Evolutionary conservation across 1,140 invertebrate genomes (phyloP).

Genomic region (Drosophila tristis): DNA sequence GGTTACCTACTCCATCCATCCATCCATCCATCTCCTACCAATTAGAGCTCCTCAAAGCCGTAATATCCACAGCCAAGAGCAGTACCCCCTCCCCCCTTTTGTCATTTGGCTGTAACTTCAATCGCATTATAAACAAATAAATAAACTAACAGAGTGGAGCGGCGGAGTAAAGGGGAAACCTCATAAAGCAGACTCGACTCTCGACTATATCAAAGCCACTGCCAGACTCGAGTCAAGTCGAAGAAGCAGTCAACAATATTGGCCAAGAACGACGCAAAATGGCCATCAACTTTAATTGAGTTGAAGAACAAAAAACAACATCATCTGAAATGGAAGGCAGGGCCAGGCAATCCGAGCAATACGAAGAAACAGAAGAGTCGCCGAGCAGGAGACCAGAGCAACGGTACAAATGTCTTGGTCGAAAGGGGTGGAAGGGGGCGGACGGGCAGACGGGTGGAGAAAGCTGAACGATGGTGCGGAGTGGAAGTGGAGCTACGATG

Average conservation of each 20-base stretch:
- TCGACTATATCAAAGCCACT: slow-evolving; percentile 65
- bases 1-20: slow-evolving; percentile 10
- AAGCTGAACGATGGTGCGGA: background rate
- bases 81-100: background rate
- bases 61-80: slow-evolving; percentile 7
- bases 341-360: background rate
- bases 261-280: slow-evolving; percentile 69
- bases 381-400: too few relatives aligned
- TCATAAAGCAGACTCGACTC: slow-evolving; percentile 62
- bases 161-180: slow-evolving; percentile 27
- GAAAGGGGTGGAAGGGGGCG: background rate
- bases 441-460: background rate
- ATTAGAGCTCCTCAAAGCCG: background rate
- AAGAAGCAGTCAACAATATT: slow-evolving; percentile 53
- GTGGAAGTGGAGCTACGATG: slow-evolving; percentile 2
- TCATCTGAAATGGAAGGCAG: slow-evolving; percentile 1
- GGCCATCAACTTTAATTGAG: slow-evolving; percentile 82
- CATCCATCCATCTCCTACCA: background rate
- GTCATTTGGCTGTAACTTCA: slow-evolving; percentile 35
- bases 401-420: too few relatives aligned
- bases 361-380: too few relatives aligned
- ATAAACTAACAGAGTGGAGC: slow-evolving; percentile 17
- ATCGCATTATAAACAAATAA: slow-evolving; percentile 82
- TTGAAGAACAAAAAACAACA: slow-evolving; percentile 67
- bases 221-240: slow-evolving; percentile 25